These are phyloP conservation scores for Rhinophrynus dorsalis DNA, from an alignment of 2,797 vertebrate species.

Conservation along the genomic window DNA sequence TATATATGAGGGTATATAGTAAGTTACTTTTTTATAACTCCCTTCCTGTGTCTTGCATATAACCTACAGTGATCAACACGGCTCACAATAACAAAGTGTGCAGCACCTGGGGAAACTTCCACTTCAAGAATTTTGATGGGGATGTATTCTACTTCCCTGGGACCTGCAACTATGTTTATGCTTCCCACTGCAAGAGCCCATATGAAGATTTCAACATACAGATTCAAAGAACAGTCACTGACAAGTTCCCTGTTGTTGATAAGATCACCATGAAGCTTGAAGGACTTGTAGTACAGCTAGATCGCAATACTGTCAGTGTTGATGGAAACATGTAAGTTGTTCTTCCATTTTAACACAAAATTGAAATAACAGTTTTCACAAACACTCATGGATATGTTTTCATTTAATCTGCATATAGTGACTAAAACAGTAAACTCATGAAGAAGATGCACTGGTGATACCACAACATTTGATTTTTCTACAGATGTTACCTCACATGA, in stretches of 20 bases:
- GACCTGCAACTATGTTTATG: conserved; percentile 75
- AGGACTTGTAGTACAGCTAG: conserved; percentile 73
- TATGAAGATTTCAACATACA: conserved; percentile 83
- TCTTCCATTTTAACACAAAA: too few species aligned
- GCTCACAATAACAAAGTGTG: conserved; percentile 75
- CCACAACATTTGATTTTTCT: too few species aligned
- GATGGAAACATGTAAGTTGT: conserved; percentile 68
- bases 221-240: conserved; percentile 65
- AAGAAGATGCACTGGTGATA: too few species aligned
- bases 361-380: too few species aligned
- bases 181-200: conserved; percentile 57
- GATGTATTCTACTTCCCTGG: conserved; percentile 77
- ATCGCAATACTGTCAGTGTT: conserved; percentile 57
- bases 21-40: background rate
- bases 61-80: conserved; percentile 66
- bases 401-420: too few species aligned
- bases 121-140: conserved; percentile 83
- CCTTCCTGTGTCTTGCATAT: conserved; percentile 14
- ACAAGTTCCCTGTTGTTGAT: conserved; percentile 57
- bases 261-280: conserved; percentile 76
- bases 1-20: too few species aligned
- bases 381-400: too few species aligned
- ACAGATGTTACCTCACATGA: too few species aligned
- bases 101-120: conserved; percentile 83
- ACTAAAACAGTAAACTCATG: too few species aligned